A percentile compares a stretch with the other conserved stretches of the same genome.
Evolutionary conservation across 2,888 invertebrate genomes (phyloP).

Genomic region (Protophormia terraenovae): DNA sequence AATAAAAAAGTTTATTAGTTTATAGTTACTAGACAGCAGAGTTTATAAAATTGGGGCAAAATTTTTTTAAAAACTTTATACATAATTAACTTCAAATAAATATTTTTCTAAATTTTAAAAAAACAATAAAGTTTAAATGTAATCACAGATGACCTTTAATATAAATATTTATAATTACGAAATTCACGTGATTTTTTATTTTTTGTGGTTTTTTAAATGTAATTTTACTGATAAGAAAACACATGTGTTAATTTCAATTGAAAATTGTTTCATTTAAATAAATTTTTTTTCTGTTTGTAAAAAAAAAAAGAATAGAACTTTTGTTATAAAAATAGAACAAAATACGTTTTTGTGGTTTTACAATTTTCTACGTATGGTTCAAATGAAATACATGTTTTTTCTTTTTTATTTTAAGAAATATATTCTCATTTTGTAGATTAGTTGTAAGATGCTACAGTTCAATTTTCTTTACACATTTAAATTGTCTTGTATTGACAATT

Average conservation of each 20-base stretch:
- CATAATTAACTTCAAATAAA: neutral
- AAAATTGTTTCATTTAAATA: slow-evolving; percentile 1
- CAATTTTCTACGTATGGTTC: neutral
- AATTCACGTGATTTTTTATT: neutral
- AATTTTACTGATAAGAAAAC: slow-evolving; percentile 18
- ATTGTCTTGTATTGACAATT: neutral
- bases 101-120: neutral
- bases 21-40: neutral
- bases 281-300: too few relatives aligned
- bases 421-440: too few relatives aligned
- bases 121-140: neutral
- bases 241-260: neutral
- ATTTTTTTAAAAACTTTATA: neutral
- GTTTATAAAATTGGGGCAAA: neutral
- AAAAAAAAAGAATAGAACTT: too few relatives aligned
- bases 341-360: neutral
- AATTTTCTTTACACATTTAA: neutral
- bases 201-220: neutral
- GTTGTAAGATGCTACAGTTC: neutral
- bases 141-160: neutral
- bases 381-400: too few relatives aligned
- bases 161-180: neutral
- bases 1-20: neutral
- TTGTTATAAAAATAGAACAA: neutral
- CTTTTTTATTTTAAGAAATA: neutral